phyloP scores from a whole-genome alignment of 2,888 invertebrate species.

The Chrysolina americana region DNA sequence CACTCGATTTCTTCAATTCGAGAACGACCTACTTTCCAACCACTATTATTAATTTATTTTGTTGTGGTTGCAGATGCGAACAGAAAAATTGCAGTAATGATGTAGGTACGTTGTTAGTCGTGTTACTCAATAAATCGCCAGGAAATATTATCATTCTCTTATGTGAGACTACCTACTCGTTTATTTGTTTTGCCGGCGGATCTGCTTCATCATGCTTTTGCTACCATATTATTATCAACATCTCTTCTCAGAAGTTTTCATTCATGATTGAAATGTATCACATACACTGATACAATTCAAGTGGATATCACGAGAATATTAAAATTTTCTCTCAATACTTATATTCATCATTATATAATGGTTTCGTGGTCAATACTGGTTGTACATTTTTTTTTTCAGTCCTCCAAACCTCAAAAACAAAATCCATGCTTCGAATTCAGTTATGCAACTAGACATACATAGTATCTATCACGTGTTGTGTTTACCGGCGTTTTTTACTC shows the following conservation, averaged over 20 bases:
- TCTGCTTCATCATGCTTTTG: neutral
- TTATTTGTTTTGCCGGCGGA: neutral
- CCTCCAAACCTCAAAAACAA: too few relatives aligned
- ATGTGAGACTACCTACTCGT: neutral
- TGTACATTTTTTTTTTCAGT: too few relatives aligned
- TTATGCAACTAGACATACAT: too few relatives aligned
- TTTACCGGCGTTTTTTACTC: too few relatives aligned
- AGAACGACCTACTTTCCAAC: slow-evolving; percentile 17
- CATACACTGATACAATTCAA: too few relatives aligned
- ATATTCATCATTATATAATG: too few relatives aligned
- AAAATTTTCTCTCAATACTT: too few relatives aligned
- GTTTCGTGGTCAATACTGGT: too few relatives aligned
- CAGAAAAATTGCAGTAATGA: neutral
- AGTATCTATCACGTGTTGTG: too few relatives aligned
- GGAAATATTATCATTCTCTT: slow-evolving; percentile 9
- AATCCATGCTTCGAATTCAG: too few relatives aligned
- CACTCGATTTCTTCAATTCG: slow-evolving; percentile 22
- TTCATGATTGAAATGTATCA: neutral
- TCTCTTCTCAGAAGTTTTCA: neutral
- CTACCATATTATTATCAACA: neutral
- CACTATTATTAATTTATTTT: slow-evolving; percentile 21
- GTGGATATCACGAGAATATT: too few relatives aligned
- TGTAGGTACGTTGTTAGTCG: neutral
- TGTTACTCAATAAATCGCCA: slow-evolving; percentile 14
- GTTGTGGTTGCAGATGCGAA: neutral